Evolutionary conservation across 2,888 invertebrate genomes (phyloP).

Genomic region (Microplitis deprimator): DNA sequence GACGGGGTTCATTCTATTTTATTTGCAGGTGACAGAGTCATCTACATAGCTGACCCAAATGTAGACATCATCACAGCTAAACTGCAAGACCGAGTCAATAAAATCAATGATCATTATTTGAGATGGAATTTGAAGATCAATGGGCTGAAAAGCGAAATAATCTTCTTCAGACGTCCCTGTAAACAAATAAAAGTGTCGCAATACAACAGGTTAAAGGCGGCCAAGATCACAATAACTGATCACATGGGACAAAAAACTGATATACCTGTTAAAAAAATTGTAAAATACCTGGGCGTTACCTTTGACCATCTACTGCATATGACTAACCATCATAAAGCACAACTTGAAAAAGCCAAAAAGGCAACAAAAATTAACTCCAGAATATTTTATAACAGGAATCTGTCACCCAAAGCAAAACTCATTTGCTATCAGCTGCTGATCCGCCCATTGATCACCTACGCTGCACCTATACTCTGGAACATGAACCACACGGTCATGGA

Average conservation of each 20-base stretch:
- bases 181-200: neutral
- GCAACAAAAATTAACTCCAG: conserved; percentile 10
- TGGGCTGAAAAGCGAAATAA: neutral
- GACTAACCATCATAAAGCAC: conserved; percentile 1
- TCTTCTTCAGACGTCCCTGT: neutral
- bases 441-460: conserved; percentile 28
- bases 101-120: neutral
- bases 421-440: conserved; percentile 20
- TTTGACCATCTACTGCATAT: conserved; percentile 28
- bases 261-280: neutral
- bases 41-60: too few relatives aligned
- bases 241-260: too few relatives aligned
- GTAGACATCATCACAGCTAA: neutral
- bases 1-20: too few relatives aligned
- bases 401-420: neutral
- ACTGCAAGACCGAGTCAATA: neutral
- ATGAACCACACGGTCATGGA: conserved; percentile 31
- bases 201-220: neutral
- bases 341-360: conserved; percentile 33
- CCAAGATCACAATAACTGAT: neutral
- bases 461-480: conserved; percentile 38
- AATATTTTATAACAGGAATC: conserved; percentile 14
- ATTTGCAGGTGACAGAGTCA: neutral
- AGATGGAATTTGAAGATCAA: neutral
- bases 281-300: conserved; percentile 40